Evolutionary conservation across 2,888 invertebrate genomes (phyloP), one percentile per base, ranked within the genome.

Genomic region (Platycheirus albimanus): DNA sequence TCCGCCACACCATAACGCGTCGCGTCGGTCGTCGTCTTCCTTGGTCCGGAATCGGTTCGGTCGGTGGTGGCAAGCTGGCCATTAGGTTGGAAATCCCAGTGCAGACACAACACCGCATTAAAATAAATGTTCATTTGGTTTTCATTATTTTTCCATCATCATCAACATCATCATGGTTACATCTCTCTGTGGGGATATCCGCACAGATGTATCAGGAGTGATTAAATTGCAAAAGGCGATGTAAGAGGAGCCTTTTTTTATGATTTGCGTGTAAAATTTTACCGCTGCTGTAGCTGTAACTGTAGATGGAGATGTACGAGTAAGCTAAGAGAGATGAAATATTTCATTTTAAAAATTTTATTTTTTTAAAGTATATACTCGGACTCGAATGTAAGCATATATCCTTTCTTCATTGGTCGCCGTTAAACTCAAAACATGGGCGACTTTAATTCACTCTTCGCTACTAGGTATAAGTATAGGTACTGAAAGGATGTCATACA

Each of bases 81-180:
- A 74, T 58, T 58, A 51, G 43, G 58, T 41, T 20, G 24, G 28
- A 38, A 49, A 28, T 13, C 52, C 17, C 17, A 63, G 30, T 49
- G 33, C 30, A 78, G 58, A 78, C 66, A 72, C 33, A 52, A 58
- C 49, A 75, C 20, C 51, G 47, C 47, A 67, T 79, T 61, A 56
- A 72, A 63, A 61, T 52, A 63, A 78, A 79, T 69, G 74, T 54
- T 69, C 74, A 79, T 69, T 79, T 45, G 66, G 58, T 33, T 49
- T 70, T 54, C 70, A 52, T 71, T 77, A 56, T 63, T 71, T 45
- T 38, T 56, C 54, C 74, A 66, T 66, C 74, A 54, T 54, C 54
- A 66, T 66, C 74, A 54, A 47, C 54, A 54, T 52, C 11, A 63
- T 54, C n/a, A n/a, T 51, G 24, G 28, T 71, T 7, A 49, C 49